Conservation (phyloP, 2,888 invertebrate species). For the Saturnia japonica region DNA sequence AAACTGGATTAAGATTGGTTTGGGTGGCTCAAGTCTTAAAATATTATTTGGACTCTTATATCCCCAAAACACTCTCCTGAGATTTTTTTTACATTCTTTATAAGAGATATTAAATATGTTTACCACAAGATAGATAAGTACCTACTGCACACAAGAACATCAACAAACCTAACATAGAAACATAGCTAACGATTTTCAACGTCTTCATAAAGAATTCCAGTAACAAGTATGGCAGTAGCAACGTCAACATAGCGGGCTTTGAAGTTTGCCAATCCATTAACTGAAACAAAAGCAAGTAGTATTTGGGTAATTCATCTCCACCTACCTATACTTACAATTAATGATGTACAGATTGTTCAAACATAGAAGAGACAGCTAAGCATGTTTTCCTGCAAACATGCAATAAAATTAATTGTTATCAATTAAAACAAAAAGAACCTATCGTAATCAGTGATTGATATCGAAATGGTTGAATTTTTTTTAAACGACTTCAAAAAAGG, state of each 20-base stretch:
- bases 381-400: too few species aligned
- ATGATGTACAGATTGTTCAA: not conserved
- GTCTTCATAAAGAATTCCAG: slow-evolving; percentile 53
- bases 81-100: not conserved
- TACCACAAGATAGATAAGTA: not conserved
- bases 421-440: too few species aligned
- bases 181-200: slow-evolving; percentile 54
- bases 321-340: not conserved
- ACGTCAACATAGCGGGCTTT: slow-evolving; percentile 36
- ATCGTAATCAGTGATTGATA: too few species aligned
- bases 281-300: slow-evolving; percentile 31
- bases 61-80: too few species aligned
- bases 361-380: not conserved
- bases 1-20: too few species aligned
- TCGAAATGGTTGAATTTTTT: too few species aligned
- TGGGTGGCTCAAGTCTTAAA: too few species aligned
- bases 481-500: too few species aligned
- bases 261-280: slow-evolving; percentile 53
- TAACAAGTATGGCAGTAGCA: slow-evolving; percentile 53
- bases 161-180: slow-evolving; percentile 51
- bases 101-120: not conserved
- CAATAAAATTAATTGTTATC: too few species aligned
- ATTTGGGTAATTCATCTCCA: too few species aligned
- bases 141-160: not conserved
- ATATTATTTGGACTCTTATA: too few species aligned